Conservation (phyloP, 2,888 invertebrate genomes). For the Cylloceria caligata region DNA sequence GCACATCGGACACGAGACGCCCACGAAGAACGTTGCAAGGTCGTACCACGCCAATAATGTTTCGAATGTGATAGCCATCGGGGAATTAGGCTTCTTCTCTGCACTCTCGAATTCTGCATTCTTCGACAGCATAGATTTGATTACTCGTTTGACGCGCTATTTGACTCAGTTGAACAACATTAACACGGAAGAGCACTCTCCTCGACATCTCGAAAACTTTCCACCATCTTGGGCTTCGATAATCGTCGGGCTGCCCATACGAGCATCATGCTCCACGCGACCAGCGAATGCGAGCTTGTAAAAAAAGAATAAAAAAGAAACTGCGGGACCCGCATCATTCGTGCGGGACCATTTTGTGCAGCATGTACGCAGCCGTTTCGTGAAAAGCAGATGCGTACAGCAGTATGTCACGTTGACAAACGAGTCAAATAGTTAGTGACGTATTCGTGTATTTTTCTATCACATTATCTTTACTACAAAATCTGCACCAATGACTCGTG, state of each 20-base stretch:
- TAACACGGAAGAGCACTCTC: conserved; percentile 12
- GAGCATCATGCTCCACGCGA: conserved; percentile 13
- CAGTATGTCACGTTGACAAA: neutral
- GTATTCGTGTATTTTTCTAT: neutral
- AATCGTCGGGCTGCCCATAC: conserved; percentile 13
- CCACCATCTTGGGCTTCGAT: conserved; percentile 32
- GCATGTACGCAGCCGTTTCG: conserved; percentile 2
- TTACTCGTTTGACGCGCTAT: neutral
- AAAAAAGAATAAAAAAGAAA: conserved; percentile 41
- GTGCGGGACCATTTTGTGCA: conserved; percentile 65
- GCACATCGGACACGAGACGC: conserved; percentile 30
- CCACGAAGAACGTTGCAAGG: conserved; percentile 67
- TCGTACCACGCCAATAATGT: conserved; percentile 72
- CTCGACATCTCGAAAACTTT: conserved; percentile 66
- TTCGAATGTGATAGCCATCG: conserved; percentile 35
- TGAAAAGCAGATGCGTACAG: conserved; percentile 1
- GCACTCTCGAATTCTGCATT: conserved; percentile 19
- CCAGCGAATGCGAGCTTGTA: conserved; percentile 9
- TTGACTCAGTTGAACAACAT: neutral
- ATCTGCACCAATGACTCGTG: neutral
- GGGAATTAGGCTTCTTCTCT: conserved; percentile 12
- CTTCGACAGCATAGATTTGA: neutral
- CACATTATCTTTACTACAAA: neutral
- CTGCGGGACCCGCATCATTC: conserved; percentile 68
- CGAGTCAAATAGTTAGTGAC: neutral